Evolutionary conservation across 2,888 invertebrate species (phyloP).

Genomic region (Malacosoma neustria): DNA sequence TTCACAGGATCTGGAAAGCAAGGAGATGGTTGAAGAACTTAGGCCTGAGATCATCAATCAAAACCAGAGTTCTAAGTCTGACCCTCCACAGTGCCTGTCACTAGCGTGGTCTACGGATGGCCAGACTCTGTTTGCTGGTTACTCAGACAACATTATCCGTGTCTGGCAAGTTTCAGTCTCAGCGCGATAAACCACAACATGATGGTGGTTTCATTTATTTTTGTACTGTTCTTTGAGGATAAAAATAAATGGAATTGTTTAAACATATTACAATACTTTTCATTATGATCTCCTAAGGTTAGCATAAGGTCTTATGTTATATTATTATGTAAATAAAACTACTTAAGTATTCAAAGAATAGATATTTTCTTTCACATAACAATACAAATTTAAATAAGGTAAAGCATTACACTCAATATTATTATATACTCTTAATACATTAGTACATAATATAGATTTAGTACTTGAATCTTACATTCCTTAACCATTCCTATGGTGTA

Average conservation of each 20-base stretch:
- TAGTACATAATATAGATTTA: too few relatives aligned
- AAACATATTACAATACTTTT: slow-evolving; percentile 37
- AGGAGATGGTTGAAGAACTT: slow-evolving; percentile 99
- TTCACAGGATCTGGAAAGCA: slow-evolving; percentile 94
- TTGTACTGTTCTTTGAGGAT: slow-evolving; percentile 51
- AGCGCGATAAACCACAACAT: slow-evolving; percentile 76
- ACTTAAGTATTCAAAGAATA: slow-evolving; percentile 17
- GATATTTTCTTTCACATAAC: slow-evolving; percentile 20
- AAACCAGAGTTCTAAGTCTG: slow-evolving; percentile 85
- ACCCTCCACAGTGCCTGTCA: slow-evolving; percentile 96
- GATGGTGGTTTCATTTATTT: slow-evolving; percentile 62
- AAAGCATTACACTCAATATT: too few relatives aligned
- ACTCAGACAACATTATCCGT: slow-evolving; percentile 97
- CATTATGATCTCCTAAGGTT: slow-evolving; percentile 49
- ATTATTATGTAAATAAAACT: slow-evolving; percentile 49
- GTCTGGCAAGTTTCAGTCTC: slow-evolving; percentile 98
- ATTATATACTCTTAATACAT: too few relatives aligned
- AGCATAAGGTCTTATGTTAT: slow-evolving; percentile 22
- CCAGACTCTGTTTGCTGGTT: slow-evolving; percentile 98
- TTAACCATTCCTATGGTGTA: too few relatives aligned
- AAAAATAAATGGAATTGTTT: slow-evolving; percentile 70
- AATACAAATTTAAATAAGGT: slow-evolving; percentile 5
- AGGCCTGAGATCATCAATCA: slow-evolving; percentile 93
- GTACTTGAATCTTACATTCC: too few relatives aligned
- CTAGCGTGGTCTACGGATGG: slow-evolving; percentile 99